These are phyloP conservation scores for Kryphioiulus occultus DNA, from an alignment of 2,888 invertebrate species.

Conservation along the genomic window DNA sequence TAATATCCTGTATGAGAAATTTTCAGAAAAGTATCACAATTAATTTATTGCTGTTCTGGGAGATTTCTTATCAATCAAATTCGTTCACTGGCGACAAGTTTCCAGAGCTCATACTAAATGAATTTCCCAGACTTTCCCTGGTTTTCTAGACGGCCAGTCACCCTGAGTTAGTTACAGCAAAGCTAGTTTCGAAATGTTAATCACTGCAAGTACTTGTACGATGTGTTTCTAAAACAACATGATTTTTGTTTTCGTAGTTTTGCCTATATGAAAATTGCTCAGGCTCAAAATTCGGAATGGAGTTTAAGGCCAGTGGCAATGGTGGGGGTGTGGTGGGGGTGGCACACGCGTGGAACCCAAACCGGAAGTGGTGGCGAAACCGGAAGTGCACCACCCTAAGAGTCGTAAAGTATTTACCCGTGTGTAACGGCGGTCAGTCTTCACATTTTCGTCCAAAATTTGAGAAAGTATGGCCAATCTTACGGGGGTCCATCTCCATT, in stretches of 20 bases:
- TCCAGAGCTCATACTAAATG: too few species aligned
- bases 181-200: too few species aligned
- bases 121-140: too few species aligned
- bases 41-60: too few species aligned
- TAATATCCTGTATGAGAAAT: too few species aligned
- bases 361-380: background rate
- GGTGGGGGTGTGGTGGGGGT: background rate
- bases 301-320: constrained; percentile 7
- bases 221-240: background rate
- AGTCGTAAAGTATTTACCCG: background rate
- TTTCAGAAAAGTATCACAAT: too few species aligned
- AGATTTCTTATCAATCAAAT: too few species aligned
- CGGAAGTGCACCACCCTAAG: background rate
- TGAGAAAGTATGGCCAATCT: background rate
- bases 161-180: too few species aligned
- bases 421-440: background rate
- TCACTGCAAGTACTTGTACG: background rate
- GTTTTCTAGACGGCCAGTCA: too few species aligned
- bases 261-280: background rate
- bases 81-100: too few species aligned
- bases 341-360: background rate
- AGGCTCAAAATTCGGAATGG: background rate
- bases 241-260: too few species aligned
- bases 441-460: background rate
- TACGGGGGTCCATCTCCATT: background rate